Conservation (phyloP, 2,113 vertebrate genomes). For the Uria aalge region DNA sequence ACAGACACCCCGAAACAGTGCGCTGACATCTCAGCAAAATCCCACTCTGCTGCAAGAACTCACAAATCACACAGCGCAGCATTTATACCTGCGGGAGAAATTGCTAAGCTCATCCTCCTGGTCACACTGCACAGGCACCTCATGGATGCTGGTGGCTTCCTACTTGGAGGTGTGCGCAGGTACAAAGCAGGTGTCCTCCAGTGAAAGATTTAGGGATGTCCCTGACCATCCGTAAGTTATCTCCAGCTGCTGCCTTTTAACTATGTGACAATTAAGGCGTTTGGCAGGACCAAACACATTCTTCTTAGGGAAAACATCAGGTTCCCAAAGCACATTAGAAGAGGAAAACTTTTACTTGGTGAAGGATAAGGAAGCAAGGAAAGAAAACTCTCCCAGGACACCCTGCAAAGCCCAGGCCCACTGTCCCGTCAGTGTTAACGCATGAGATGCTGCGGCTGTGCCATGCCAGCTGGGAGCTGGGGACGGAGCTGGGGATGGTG, state of each 20-base stretch:
- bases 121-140: background rate
- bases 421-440: accelerated
- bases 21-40: background rate
- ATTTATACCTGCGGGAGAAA: background rate
- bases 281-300: background rate
- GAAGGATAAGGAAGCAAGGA: background rate
- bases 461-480: background rate
- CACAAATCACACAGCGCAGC: background rate
- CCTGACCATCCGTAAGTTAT: background rate
- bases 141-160: accelerated
- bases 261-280: background rate
- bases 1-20: background rate
- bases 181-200: background rate
- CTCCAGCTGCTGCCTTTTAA: background rate
- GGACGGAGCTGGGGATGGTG: background rate
- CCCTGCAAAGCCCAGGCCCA: background rate
- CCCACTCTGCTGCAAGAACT: background rate
- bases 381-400: background rate
- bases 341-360: background rate
- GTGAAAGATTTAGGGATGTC: too few relatives aligned
- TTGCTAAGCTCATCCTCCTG: accelerated
- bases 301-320: background rate
- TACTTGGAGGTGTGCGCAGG: accelerated
- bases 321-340: background rate
- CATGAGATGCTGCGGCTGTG: background rate